These are phyloP conservation scores for Drosophila seclusa DNA, from an alignment of 2,888 invertebrate species.

Conservation along the genomic window DNA sequence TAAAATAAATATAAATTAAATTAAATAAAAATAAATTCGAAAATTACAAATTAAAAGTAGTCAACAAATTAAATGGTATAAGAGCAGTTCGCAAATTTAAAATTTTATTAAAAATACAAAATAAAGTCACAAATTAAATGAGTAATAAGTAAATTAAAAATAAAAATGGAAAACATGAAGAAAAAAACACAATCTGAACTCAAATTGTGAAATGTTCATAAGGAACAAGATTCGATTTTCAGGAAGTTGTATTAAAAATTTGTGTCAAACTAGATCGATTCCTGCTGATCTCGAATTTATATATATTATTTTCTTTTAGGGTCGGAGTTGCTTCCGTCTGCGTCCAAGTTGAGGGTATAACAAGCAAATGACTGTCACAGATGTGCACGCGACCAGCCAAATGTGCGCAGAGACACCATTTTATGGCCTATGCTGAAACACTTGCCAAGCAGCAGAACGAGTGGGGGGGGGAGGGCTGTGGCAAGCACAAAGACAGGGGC, in stretches of 20 bases:
- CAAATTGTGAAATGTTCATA: neutral
- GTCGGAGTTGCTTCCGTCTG: neutral
- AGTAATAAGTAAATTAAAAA: neutral
- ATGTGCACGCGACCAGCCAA: slow-evolving; percentile 64
- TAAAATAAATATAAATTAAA: neutral
- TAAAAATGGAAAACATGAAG: no score
- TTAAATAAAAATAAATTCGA: neutral
- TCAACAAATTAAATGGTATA: no score
- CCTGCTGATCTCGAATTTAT: neutral
- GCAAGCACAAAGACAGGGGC: neutral
- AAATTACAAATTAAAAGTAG: no score
- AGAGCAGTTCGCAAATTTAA: no score
- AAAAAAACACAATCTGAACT: neutral
- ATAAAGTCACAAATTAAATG: no score
- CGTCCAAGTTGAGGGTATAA: neutral
- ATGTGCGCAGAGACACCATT: slow-evolving; percentile 72
- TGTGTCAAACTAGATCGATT: neutral
- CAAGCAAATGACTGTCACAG: slow-evolving; percentile 49
- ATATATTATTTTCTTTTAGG: neutral
- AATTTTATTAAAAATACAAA: no score
- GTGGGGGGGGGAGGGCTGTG: neutral
- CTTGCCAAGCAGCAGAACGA: neutral
- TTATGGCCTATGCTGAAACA: slow-evolving; percentile 59
- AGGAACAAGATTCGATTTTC: neutral
- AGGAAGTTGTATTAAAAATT: no score